Evolutionary conservation across 2,888 invertebrate genomes (phyloP), one percentile per base, ranked within the genome.

Genomic region (Gymnosoma rotundatum): DNA sequence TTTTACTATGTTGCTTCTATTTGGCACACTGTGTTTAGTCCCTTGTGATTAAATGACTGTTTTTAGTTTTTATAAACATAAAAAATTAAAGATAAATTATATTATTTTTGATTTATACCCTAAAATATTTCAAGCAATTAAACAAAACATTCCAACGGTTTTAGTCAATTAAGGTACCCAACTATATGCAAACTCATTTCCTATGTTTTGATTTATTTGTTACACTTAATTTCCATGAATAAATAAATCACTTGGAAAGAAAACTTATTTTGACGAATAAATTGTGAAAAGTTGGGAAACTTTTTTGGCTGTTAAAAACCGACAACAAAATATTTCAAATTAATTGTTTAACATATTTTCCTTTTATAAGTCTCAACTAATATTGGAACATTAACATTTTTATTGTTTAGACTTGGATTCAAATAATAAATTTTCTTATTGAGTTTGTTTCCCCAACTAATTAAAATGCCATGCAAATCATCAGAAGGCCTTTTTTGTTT

Each of bases 391-490:
- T 38, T 60, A 42, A 3, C 20, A 25, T 72, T 66, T 56, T 36
- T 9, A n/a, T 36, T 52, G 0, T 10, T 58, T 56, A n/a, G 10
- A 9, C 7, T 50, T 52, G 20, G 21, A 14, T 20, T 42, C 12
- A 14, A 58, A 56, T 48, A 60, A 21, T 64, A 58, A 63, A 20
- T 0, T 61, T 50, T 21, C 42, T 38, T 48, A 36, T 9, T 0
- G 21, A 4, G 32, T 58, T 32, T 56, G 18, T 45, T 21, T 58
- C 3, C 58, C 12, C 16, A 64, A 75, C 58, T 58, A 81, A 75
- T 70, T 75, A 75, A 75, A 81, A 81, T 81, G 70, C 81, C 58
- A 32, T 42, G 32, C 64, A 66, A 38, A 42, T 66, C 42, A 67
- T 54, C 4, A 12, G 42, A 4, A 4, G 10, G 42, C 7, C 6